Percentiles rank a stretch among this genome's conserved stretches.
Evolutionary conservation across 64 coral and sea anemone genomes (phyloP).

Genomic region (Anthopleura sola): DNA sequence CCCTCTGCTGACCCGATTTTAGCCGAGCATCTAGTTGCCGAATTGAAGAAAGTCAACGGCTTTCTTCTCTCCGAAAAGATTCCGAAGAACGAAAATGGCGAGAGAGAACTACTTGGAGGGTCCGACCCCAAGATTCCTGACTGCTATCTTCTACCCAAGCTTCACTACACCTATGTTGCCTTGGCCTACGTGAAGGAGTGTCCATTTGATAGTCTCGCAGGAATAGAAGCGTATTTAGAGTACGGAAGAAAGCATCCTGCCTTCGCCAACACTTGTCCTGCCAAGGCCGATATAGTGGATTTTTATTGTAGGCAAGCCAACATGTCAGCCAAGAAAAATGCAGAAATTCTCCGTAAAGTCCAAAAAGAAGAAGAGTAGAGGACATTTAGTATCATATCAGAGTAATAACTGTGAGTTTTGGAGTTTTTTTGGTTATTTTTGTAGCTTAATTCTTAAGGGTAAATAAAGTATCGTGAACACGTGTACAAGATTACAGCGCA

Average conservation of each 20-base stretch:
- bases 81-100: background rate
- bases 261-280: constrained; percentile 16
- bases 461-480: background rate
- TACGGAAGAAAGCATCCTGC: constrained; percentile 7
- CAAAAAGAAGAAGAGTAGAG: background rate
- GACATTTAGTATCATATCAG: background rate
- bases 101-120: background rate
- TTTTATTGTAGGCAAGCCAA: constrained; percentile 21
- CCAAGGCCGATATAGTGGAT: constrained; percentile 4
- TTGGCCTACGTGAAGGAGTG: background rate
- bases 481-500: background rate
- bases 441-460: background rate
- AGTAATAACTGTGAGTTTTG: background rate
- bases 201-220: background rate
- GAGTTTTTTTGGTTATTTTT: background rate
- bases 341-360: constrained; percentile 2
- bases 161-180: constrained; percentile 14
- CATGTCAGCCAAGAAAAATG: background rate
- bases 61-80: constrained; percentile 22
- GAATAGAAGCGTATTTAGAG: constrained; percentile 14
- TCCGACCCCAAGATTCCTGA: background rate
- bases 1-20: background rate
- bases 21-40: background rate
- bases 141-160: constrained; percentile 20
- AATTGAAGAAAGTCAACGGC: constrained; percentile 4